Evolutionary conservation across 2,888 invertebrate species (phyloP), one percentile per base, ranked within the genome.

Genomic region (Parelbella ahira): DNA sequence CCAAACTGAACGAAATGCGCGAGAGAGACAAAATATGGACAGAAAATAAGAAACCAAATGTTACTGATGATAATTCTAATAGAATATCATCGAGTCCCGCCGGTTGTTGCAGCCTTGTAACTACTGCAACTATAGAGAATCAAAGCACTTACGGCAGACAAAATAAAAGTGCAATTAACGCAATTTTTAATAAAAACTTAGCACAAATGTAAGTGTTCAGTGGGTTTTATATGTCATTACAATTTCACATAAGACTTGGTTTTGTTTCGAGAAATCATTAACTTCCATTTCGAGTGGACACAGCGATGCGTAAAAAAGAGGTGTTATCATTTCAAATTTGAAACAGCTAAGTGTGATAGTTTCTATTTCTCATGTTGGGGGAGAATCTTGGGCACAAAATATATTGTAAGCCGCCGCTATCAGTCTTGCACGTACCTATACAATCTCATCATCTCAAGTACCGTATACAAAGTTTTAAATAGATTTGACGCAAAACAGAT

Each of bases 1-100:
- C 86, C 21, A 86, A 84, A 62, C 59, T 87, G 54, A 84, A 87
- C 58, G 83, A 86, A 72, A 83, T 86, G 79, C 72, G 80, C 18
- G 82, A 86, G 53, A 68, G 73, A 29, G 86, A 84, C 52, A 69
- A 70, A 48, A 32, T 83, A 49, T 86, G 84, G 81, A 60, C 66
- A 9, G 68, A 68, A 49, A 68, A 61, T 48, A 68, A 66, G 53
- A 68, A 58, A 49, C 63, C 72, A 28, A 51, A 53, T 8, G 34
- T 51, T 29, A 84, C 62, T 36, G 86, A 86, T 61, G 68, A 67
- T 20, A 87, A 87, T 58, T 82, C 65, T 21, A 87, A 86, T 62
- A 77, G 79, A 58, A 67, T 86, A 54, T 4, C 50, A 12, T 54
- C 63, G 1, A 65, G 56, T 53, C 54, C 63, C 2, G 49, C 50